Conservation (phyloP, 2,888 invertebrate species). For the Diarsia dahlii region DNA sequence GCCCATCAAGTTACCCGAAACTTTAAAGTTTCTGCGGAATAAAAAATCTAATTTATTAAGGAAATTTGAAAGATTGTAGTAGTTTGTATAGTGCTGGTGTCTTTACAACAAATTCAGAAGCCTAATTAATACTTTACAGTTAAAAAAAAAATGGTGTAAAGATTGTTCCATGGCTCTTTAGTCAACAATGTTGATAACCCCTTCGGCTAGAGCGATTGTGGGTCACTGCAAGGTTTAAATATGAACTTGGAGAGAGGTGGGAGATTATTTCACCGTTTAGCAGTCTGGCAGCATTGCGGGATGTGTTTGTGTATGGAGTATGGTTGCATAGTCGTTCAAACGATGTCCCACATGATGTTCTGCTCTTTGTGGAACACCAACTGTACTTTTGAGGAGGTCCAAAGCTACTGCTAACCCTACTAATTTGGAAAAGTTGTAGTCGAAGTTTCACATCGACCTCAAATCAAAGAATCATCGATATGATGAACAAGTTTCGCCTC, state of each 20-base stretch:
- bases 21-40: no score
- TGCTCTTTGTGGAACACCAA: neutral
- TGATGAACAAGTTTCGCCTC: neutral
- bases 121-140: neutral
- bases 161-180: neutral
- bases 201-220: neutral
- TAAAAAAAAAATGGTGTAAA: neutral
- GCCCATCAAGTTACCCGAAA: no score
- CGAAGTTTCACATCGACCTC: neutral
- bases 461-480: neutral
- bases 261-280: neutral
- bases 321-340: neutral
- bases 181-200: neutral
- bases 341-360: neutral
- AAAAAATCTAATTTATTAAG: no score
- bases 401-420: neutral
- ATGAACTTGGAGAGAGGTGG: neutral
- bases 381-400: neutral
- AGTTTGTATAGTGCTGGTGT: no score
- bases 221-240: neutral
- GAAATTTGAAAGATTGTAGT: no score
- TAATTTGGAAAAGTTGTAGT: neutral
- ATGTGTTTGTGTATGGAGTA: neutral
- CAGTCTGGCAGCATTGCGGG: neutral
- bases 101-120: neutral